phyloP scores from a whole-genome alignment of 2,888 invertebrate genomes.

The Cyrtodaria siliqua region DNA sequence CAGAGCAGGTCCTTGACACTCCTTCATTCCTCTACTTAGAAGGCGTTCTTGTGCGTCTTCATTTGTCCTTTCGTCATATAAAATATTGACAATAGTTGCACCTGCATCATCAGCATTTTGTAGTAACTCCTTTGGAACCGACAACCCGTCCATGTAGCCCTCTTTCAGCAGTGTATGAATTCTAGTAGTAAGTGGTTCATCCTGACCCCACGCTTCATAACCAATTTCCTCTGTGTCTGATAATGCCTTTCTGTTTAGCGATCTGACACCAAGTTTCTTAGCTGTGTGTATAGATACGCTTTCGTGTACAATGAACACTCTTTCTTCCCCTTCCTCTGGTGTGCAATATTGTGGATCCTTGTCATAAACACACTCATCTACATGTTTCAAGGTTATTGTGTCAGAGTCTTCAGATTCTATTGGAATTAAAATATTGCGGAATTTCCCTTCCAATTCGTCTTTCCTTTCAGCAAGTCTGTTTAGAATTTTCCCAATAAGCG shows the following conservation, averaged over 20 bases:
- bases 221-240: constrained; percentile 26
- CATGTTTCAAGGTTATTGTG: background rate
- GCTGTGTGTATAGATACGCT: background rate
- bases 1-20: constrained; percentile 82
- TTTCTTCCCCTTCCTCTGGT: background rate
- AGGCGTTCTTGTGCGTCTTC: constrained; percentile 67
- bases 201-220: constrained; percentile 75
- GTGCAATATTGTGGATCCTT: background rate
- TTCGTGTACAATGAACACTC: constrained; percentile 5
- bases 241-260: background rate
- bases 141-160: constrained; percentile 76
- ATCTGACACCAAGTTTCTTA: background rate
- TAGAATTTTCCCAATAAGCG: constrained; percentile 50
- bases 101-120: constrained; percentile 82
- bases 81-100: constrained; percentile 69
- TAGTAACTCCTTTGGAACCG: constrained; percentile 78
- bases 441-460: background rate
- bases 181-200: constrained; percentile 76
- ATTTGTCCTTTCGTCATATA: constrained; percentile 81
- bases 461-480: constrained; percentile 20
- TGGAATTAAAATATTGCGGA: background rate
- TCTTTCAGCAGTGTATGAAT: constrained; percentile 71
- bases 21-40: constrained; percentile 77
- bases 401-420: background rate
- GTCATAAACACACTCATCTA: background rate